phyloP scores from a whole-genome alignment of 2,797 vertebrate species.

The Yasuhikotakia modesta region DNA sequence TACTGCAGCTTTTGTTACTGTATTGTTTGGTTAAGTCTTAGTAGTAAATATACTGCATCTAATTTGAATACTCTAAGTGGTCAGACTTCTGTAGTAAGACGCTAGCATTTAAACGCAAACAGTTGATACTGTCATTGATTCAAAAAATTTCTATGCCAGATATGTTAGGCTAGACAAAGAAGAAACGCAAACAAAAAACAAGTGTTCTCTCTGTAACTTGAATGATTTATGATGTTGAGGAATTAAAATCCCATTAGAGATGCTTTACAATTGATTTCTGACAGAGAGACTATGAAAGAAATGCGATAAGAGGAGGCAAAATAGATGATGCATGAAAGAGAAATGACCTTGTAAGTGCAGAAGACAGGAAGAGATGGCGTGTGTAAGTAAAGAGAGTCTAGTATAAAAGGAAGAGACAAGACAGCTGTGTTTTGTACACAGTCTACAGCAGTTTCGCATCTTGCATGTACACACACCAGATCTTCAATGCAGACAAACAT shows the following conservation, averaged over 20 bases:
- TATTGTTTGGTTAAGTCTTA: not conserved
- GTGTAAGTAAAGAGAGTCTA: slow-evolving; percentile 15
- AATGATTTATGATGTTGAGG: slow-evolving; percentile 43
- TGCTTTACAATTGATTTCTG: slow-evolving; percentile 48
- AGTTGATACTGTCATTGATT: no score
- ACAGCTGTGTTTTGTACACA: slow-evolving; percentile 8
- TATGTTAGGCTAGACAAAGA: not conserved
- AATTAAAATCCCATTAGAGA: slow-evolving; percentile 53
- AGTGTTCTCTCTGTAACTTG: not conserved
- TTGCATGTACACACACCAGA: not conserved
- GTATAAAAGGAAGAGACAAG: slow-evolving; percentile 7
- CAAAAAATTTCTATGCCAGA: no score
- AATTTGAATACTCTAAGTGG: not conserved
- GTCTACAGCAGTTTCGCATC: not conserved
- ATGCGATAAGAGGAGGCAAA: slow-evolving; percentile 33
- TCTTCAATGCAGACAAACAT: not conserved
- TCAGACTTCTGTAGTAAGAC: not conserved
- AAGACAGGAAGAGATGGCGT: not conserved
- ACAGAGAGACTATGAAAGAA: slow-evolving; percentile 34
- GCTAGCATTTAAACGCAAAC: no score
- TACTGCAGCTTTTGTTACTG: not conserved
- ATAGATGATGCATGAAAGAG: slow-evolving; percentile 33
- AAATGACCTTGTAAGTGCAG: slow-evolving; percentile 14
- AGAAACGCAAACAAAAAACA: slow-evolving; percentile 17
- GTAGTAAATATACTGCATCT: not conserved